Base-by-base conservation (phyloP, 2,113 vertebrate genomes). In the Otocyon megalotis region DNA sequence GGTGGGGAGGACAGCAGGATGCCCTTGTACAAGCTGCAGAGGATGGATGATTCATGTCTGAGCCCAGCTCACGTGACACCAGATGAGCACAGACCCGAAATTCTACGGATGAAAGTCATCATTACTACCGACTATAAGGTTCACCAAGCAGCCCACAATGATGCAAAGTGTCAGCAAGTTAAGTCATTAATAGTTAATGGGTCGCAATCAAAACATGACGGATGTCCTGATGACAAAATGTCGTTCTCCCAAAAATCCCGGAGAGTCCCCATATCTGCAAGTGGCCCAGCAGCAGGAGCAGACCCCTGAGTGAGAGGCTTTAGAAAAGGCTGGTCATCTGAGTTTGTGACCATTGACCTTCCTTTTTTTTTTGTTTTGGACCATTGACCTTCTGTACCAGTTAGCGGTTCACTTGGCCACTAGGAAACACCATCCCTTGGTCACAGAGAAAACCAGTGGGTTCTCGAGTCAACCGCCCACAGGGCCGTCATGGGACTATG, bases 1-100 rank as follows among this genome's bases (percentile, higher is more conserved):
- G 30, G 0, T 2, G 19, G n/a, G 10, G 20, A n/a, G 19, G 8
- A 3, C 19, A 10, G 13, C 2, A 1, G 9, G 58, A 4, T 0
- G 0, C 28, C n/a, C 48, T n/a, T 1, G 14, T 2, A 1, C 53
- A 16, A 22, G 56, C 20, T 7, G 4, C 4, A 1, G 54, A 53
- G 26, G 54, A 4, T 0, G 4, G 48, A 1, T 1, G 8, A 24
- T 5, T 5, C 10, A 8, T 12, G 63, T 7, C 1, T 3, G 69
- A 50, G 24, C 43, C 71, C 3, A 5, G n/a, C 15, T 9, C 9
- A 0, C 4, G 0, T n/a, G 11, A 74, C 37, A 22, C 11, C 67
- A 48, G 77, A n/a, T 7, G 30, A 22, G 19, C 71, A 3, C 22
- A 50, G 71, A 58, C 30, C 81, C 24, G 1, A 35, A 20, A 50